Evolutionary conservation across 2,113 vertebrate species (phyloP), one percentile per base, ranked within the genome.

Genomic region (Actenoides hombroni): DNA sequence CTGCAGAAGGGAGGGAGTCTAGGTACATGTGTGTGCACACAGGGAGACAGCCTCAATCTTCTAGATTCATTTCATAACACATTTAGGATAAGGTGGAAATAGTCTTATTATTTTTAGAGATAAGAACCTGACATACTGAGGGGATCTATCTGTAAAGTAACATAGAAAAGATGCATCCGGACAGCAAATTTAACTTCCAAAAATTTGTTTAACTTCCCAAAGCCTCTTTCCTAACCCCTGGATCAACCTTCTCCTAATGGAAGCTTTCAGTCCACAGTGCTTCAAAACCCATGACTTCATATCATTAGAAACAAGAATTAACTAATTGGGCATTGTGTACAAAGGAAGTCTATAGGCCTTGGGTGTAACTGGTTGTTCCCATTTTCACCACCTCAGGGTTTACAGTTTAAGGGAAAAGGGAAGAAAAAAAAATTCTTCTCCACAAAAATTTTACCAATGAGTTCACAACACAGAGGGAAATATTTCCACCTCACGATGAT

Each of bases 31-130:
- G 29, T 35, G 64, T 77, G n/a, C 48, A 86, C 64, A 65, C 19
- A 46, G 69, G 40, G 54, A 92, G 71, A 77, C 60, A 86, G 29
- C 33, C 83, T 95, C 91, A 82, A 12, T 79, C 91, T 89, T 77
- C 31, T 19, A 51, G 83, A 92, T 92, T 97, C 90, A 86, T 94
- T 86, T 94, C 80, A 29, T 57, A 75, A 64, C 18, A 48, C 29
- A n/a, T 81, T 82, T 75, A 82, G 57, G 82, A 92, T 76, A 69
- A 93, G 75, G 70, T 76, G 29, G 37, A 93, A 94, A 95, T 92
- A 92, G 68, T 88, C 67, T 83, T 90, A 92, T 83, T 68, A 29
- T 51, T 87, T 96, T 75, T 93, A 90, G 53, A 84, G 89, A 94
- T 79, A 78, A 85, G 40, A 91, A 87, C 46, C 59, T 90, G 89